phyloP scores from a whole-genome alignment of 2,888 invertebrate species.

The Rhogogaster chlorosoma region DNA sequence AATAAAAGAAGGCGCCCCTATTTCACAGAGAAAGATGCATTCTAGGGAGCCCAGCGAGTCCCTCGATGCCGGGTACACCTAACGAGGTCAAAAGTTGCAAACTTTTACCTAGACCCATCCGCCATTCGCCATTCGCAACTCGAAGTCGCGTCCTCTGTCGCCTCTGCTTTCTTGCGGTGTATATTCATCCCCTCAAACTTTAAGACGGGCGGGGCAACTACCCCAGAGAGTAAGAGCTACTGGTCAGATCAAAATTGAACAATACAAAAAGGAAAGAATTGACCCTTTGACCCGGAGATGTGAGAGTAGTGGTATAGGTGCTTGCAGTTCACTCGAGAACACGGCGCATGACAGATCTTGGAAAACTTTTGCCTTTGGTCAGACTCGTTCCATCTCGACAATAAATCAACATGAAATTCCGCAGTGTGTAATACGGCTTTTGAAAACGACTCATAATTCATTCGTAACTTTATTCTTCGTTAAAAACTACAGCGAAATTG shows the following conservation, averaged over 20 bases:
- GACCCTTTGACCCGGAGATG: not conserved
- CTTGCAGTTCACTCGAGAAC: not conserved
- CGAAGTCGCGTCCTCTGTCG: not conserved
- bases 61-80: constrained; percentile 30
- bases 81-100: constrained; percentile 47
- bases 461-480: not conserved
- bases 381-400: not conserved
- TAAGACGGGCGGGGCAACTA: not conserved
- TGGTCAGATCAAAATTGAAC: not conserved
- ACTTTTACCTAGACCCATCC: not conserved
- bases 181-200: not conserved
- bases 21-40: constrained; percentile 39
- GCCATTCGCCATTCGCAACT: not conserved
- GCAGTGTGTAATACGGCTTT: not conserved
- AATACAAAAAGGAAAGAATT: not conserved
- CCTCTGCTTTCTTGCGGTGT: not conserved
- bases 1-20: constrained; percentile 38
- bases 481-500: not conserved
- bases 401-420: not conserved
- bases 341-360: not conserved
- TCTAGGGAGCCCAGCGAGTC: not conserved
- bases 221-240: not conserved
- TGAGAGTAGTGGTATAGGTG: no score
- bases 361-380: not conserved
- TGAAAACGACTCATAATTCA: not conserved